phyloP scores from a whole-genome alignment of 2,797 vertebrate genomes.

The Hozukius guyotensis region DNA sequence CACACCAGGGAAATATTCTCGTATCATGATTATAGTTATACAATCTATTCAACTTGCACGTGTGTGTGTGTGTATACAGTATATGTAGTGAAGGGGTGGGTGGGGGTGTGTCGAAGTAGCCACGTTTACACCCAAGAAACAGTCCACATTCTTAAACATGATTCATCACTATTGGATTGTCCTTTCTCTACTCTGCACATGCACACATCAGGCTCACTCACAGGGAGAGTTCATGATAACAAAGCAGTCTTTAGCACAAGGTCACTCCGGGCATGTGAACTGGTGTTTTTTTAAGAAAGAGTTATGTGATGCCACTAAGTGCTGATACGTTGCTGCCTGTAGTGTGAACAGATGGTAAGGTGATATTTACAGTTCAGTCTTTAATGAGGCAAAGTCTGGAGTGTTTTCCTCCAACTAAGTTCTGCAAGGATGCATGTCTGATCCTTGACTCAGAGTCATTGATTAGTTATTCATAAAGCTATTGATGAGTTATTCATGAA shows the following conservation, averaged over 20 bases:
- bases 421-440: constrained; percentile 28
- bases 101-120: neutral
- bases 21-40: neutral
- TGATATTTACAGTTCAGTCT: constrained; percentile 43
- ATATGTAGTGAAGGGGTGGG: neutral
- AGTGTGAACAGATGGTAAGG: constrained; percentile 3
- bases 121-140: neutral
- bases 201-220: neutral
- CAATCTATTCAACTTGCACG: neutral
- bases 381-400: constrained; percentile 48
- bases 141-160: neutral
- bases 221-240: neutral
- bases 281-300: neutral
- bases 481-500: constrained; percentile 70
- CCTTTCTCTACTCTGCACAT: constrained; percentile 6
- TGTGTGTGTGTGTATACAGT: neutral
- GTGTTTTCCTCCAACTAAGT: constrained; percentile 30
- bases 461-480: constrained; percentile 66
- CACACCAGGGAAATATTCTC: neutral
- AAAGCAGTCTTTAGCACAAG: constrained; percentile 1
- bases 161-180: neutral
- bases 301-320: neutral
- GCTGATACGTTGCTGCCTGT: neutral
- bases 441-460: constrained; percentile 54
- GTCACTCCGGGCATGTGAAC: neutral